Percentiles rank a stretch among this genome's conserved stretches.
Conservation (phyloP, 2,797 vertebrate species). For the Micrastur ruficollis region DNA sequence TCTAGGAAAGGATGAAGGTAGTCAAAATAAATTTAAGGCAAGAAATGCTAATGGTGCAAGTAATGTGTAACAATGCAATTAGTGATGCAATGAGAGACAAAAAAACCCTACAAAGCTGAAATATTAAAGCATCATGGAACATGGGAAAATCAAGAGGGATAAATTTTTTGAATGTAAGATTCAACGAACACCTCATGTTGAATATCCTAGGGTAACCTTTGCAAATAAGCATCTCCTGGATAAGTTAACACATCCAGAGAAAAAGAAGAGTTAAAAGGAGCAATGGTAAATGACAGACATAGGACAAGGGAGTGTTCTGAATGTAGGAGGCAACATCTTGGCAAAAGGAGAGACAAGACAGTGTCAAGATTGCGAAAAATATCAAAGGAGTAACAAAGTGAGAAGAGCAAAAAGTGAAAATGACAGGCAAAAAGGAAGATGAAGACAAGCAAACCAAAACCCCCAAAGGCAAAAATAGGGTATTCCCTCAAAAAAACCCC, state of each 20-base stretch:
- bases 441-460: neutral
- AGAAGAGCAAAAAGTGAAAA: neutral
- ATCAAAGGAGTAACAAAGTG: neutral
- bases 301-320: neutral
- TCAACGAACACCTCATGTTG: neutral
- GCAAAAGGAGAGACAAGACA: neutral
- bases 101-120: neutral
- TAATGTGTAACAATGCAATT: neutral
- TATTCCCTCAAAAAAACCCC: neutral
- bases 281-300: neutral
- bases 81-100: neutral
- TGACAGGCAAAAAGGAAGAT: neutral
- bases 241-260: neutral
- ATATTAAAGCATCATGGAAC: neutral
- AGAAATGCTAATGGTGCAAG: accelerated
- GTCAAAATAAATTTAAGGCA: neutral
- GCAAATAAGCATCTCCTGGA: neutral
- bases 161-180: neutral
- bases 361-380: neutral
- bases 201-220: neutral
- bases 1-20: neutral
- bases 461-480: neutral
- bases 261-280: neutral
- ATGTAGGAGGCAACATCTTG: neutral
- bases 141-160: neutral